phyloP scores from a whole-genome alignment of 2,113 vertebrate genomes.

The Ranitomeya imitator region DNA sequence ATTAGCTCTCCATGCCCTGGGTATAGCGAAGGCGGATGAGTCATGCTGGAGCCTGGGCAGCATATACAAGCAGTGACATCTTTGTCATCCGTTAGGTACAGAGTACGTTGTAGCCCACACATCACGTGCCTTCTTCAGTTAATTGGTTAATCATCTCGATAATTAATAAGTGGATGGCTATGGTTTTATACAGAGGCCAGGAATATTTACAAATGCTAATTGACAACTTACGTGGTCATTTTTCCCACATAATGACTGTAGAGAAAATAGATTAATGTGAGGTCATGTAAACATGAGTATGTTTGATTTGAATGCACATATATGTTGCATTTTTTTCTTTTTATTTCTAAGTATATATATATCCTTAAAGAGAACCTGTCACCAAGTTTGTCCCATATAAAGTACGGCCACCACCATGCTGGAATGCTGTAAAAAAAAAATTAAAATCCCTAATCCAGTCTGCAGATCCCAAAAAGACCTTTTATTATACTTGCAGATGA shows the following conservation, averaged over 20 bases:
- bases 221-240: neutral
- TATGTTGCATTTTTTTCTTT: too few species aligned
- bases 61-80: constrained; percentile 38
- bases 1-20: constrained; percentile 56
- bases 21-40: constrained; percentile 54
- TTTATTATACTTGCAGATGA: too few species aligned
- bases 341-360: too few species aligned
- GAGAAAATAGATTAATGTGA: too few species aligned
- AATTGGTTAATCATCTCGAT: constrained; percentile 17
- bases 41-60: constrained; percentile 45
- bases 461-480: too few species aligned
- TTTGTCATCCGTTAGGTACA: constrained; percentile 52
- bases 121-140: constrained; percentile 18
- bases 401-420: too few species aligned
- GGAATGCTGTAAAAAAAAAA: too few species aligned
- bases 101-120: constrained; percentile 41
- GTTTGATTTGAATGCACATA: neutral
- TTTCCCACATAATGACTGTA: neutral
- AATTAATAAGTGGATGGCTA: neutral
- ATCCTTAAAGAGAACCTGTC: too few species aligned
- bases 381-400: too few species aligned
- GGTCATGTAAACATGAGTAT: neutral
- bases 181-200: neutral
- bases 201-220: constrained; percentile 15
- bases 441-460: too few species aligned